A percentile compares a stretch with the other conserved stretches of the same genome.
Evolutionary conservation across 2,797 vertebrate genomes (phyloP).

Genomic region (Pseudocheirus occidentalis): DNA sequence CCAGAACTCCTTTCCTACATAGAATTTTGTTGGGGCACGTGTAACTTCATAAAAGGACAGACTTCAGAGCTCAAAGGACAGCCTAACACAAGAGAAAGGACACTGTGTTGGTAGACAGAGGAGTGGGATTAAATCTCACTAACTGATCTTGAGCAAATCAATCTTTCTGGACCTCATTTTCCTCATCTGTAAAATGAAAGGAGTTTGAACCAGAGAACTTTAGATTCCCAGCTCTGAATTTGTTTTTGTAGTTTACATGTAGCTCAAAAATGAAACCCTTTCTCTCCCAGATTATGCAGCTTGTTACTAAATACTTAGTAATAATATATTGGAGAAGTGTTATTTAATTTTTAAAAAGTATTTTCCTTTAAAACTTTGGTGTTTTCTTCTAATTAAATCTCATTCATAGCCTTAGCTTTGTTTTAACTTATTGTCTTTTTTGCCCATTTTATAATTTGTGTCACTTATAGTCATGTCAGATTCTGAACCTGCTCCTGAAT

Average conservation of each 20-base stretch:
- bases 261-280: neutral
- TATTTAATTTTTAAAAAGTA: neutral
- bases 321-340: neutral
- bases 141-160: neutral
- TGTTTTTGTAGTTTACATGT: neutral
- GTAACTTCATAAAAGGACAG: neutral
- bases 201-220: neutral
- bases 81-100: neutral
- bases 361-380: neutral
- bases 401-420: neutral
- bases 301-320: neutral
- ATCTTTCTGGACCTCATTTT: neutral
- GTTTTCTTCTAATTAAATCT: neutral
- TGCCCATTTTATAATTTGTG: neutral
- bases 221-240: neutral
- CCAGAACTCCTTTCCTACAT: neutral
- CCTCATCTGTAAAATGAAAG: neutral
- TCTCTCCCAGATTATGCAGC: neutral
- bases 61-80: neutral
- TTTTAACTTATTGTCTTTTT: neutral
- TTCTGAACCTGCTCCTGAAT: neutral
- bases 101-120: neutral
- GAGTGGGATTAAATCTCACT: neutral
- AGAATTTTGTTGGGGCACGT: neutral
- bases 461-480: neutral